Evolutionary conservation across 2,797 vertebrate species (phyloP).

Genomic region (Varecia variegata): DNA sequence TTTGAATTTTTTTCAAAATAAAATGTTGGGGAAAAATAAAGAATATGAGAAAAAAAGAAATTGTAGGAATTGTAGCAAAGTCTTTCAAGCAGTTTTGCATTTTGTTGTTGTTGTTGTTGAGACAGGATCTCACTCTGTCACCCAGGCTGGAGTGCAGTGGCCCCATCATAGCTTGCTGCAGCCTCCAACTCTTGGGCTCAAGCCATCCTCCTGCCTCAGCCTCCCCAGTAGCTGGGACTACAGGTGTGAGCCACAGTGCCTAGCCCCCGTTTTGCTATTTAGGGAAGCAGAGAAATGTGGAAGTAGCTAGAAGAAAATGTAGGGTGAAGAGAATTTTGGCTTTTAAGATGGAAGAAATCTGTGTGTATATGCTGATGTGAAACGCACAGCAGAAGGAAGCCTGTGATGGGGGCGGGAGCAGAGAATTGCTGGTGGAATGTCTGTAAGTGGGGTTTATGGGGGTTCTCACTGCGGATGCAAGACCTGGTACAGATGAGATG

Average conservation of each 20-base stretch:
- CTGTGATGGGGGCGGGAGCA: background rate
- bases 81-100: background rate
- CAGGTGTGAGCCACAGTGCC: background rate
- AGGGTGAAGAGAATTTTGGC: background rate
- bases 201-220: background rate
- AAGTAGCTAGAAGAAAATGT: background rate
- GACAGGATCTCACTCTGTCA: background rate
- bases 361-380: background rate
- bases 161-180: background rate
- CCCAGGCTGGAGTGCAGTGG: background rate
- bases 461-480: background rate
- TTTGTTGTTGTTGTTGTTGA: background rate
- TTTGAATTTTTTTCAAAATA: background rate
- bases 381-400: background rate
- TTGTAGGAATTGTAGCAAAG: background rate
- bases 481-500: background rate
- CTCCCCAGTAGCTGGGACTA: background rate
- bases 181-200: background rate
- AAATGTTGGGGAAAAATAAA: background rate
- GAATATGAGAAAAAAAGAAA: background rate
- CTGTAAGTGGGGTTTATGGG: rapidly evolving
- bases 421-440: background rate
- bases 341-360: background rate
- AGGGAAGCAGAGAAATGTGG: background rate
- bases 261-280: background rate